Percentiles rank a stretch among this genome's conserved stretches.
These are phyloP conservation scores for Heteronetta atricapilla DNA, from an alignment of 2,113 vertebrate genomes.

Conservation along the genomic window DNA sequence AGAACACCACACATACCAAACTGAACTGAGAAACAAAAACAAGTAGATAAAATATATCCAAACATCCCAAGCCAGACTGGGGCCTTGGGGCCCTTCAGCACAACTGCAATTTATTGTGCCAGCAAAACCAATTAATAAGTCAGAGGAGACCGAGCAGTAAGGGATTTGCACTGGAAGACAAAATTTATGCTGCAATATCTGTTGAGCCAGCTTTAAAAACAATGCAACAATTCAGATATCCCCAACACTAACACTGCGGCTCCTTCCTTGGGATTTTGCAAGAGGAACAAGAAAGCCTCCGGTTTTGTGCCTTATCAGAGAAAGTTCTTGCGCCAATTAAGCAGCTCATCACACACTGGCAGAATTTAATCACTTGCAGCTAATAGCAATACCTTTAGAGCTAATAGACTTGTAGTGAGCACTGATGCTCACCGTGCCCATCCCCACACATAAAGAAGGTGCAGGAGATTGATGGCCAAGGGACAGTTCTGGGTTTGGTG, in stretches of 20 bases:
- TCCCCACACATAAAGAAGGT: neutral
- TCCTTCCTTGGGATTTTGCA: neutral
- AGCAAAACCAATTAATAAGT: constrained; percentile 57
- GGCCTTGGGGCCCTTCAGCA: constrained; percentile 41
- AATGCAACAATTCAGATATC: neutral
- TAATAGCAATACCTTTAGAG: neutral
- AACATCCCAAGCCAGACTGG: constrained; percentile 26
- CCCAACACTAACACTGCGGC: neutral
- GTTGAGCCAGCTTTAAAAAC: constrained; percentile 21
- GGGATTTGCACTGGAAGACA: constrained; percentile 14
- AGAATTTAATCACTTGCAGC: neutral
- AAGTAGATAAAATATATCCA: constrained; percentile 42
- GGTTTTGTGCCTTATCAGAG: neutral
- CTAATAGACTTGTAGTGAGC: neutral
- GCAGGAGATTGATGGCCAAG: neutral
- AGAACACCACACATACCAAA: constrained; percentile 4
- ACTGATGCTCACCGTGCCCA: neutral
- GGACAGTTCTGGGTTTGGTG: neutral
- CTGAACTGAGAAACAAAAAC: constrained; percentile 33
- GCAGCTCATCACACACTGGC: neutral
- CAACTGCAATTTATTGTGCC: constrained; percentile 21
- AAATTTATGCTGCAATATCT: neutral
- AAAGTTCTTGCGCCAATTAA: neutral
- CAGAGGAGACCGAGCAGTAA: constrained; percentile 3
- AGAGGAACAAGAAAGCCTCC: neutral